These are phyloP conservation scores for Tonatia bakeri DNA, from an alignment of 2,113 vertebrate species.

Conservation along the genomic window DNA sequence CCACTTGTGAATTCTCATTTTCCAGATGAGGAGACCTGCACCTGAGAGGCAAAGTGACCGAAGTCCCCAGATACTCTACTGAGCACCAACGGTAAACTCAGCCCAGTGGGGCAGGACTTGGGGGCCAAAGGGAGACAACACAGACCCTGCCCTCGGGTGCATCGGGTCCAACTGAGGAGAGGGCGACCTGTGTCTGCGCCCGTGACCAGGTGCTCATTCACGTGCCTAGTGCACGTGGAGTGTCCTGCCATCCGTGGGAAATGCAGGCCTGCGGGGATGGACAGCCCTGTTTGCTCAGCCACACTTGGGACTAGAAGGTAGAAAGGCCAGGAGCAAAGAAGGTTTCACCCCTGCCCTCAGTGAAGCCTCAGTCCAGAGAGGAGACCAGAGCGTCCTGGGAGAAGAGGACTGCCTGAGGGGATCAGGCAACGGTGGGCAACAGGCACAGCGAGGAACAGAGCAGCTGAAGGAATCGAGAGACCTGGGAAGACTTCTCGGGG, in stretches of 20 bases:
- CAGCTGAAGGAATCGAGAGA: not conserved
- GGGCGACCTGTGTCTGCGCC: not conserved
- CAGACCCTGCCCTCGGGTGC: not conserved
- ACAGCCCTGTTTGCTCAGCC: not conserved
- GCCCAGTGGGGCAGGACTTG: not conserved
- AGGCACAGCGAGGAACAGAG: not conserved
- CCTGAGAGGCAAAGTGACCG: not conserved
- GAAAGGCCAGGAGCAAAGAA: not conserved
- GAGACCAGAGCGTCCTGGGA: not conserved
- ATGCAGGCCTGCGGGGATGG: too few species aligned
- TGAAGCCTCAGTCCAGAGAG: not conserved
- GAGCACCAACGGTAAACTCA: not conserved
- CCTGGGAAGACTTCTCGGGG: not conserved
- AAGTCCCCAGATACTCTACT: not conserved
- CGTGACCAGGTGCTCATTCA: not conserved
- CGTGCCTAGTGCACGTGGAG: fast-evolving
- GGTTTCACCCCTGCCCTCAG: not conserved
- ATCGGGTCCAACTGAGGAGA: not conserved
- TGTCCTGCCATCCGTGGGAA: not conserved
- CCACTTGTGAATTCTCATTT: not conserved
- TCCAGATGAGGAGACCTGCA: not conserved
- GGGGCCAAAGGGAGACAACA: not conserved
- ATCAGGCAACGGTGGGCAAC: not conserved
- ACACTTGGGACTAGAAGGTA: not conserved
- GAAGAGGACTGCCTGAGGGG: not conserved